Conservation (phyloP, 2,888 invertebrate genomes). For the Pyralis farinalis region DNA sequence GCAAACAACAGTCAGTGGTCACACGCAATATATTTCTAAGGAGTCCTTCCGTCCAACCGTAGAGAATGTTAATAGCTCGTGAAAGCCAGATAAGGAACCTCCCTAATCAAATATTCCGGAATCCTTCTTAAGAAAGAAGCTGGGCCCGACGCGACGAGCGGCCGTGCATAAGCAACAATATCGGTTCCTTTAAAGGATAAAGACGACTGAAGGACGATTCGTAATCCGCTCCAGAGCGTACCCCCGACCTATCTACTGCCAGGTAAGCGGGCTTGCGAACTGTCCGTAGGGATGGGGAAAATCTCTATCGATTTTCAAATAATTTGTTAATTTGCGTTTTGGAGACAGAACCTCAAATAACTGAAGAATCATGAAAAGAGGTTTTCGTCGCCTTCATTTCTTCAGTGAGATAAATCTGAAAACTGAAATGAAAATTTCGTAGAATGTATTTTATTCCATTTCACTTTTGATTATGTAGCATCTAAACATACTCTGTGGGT, state of each 20-base stretch:
- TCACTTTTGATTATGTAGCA: too few relatives aligned
- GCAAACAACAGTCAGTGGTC: constrained; percentile 34
- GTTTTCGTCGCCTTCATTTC: too few relatives aligned
- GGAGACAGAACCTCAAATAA: neutral
- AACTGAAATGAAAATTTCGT: too few relatives aligned
- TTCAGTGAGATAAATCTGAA: too few relatives aligned
- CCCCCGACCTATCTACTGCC: constrained; percentile 41
- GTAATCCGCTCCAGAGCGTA: constrained; percentile 56
- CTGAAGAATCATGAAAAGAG: too few relatives aligned
- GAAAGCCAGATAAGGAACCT: constrained; percentile 62
- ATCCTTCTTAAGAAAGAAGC: constrained; percentile 61
- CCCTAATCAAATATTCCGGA: constrained; percentile 72
- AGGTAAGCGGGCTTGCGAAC: constrained; percentile 28
- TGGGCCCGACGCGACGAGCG: constrained; percentile 40
- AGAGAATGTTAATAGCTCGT: constrained; percentile 60
- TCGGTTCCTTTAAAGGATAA: constrained; percentile 67
- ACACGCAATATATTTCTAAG: constrained; percentile 41
- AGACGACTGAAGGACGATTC: constrained; percentile 57
- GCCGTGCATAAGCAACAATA: constrained; percentile 69
- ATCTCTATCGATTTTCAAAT: constrained; percentile 15
- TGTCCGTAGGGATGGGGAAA: constrained; percentile 13
- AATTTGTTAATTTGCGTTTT: constrained; percentile 9
- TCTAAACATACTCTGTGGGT: too few relatives aligned
- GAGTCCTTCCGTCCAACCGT: constrained; percentile 37
- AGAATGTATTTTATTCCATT: too few relatives aligned